Conservation (phyloP, 2,888 invertebrate genomes). For the Eubasilissa splendida region DNA sequence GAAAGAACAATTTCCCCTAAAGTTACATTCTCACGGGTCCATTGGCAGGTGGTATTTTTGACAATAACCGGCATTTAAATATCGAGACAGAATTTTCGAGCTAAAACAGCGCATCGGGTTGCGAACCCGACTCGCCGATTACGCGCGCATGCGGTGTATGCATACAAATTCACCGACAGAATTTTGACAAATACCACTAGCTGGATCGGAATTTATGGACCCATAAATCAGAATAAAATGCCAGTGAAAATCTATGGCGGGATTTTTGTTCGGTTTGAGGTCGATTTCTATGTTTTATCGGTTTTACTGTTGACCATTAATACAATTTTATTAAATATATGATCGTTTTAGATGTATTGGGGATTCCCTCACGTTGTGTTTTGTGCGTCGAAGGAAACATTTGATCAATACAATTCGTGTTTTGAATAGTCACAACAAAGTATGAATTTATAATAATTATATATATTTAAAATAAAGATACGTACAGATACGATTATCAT, state of each 20-base stretch:
- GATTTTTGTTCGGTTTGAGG: slow-evolving; percentile 25
- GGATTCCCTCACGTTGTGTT: slow-evolving; percentile 4
- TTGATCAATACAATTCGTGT: not conserved
- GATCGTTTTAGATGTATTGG: slow-evolving; percentile 1
- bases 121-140: slow-evolving; percentile 9
- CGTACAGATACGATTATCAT: no score
- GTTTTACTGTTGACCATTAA: slow-evolving; percentile 20
- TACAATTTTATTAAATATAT: slow-evolving; percentile 20
- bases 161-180: slow-evolving; percentile 50
- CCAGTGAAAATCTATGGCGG: slow-evolving; percentile 53
- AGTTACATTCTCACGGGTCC: no score
- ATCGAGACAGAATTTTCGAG: no score
- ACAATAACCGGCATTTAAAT: no score
- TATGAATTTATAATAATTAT: no score
- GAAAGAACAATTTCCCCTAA: no score
- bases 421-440: no score
- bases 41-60: no score
- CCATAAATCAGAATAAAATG: slow-evolving; percentile 57
- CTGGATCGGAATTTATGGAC: slow-evolving; percentile 53
- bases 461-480: no score
- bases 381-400: not conserved
- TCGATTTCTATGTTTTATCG: slow-evolving; percentile 32
- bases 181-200: slow-evolving; percentile 57
- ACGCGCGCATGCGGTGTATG: slow-evolving; percentile 44
- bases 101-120: not conserved